Percentiles rank a stretch among this genome's conserved stretches.
phyloP scores from a whole-genome alignment of 2,888 invertebrate genomes.

The Scotopteryx bipunctaria region DNA sequence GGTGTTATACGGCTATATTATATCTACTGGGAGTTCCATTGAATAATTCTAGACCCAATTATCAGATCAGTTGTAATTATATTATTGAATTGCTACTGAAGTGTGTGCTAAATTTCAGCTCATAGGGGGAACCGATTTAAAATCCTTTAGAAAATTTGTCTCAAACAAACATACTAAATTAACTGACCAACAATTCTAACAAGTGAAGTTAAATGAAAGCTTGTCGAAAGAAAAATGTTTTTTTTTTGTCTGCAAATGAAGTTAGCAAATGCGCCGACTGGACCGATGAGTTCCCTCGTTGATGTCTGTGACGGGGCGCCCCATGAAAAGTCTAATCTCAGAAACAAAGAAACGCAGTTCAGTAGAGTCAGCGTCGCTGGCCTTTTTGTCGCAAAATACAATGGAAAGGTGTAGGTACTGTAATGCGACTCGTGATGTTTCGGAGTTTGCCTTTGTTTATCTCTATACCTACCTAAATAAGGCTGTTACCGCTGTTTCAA shows the following conservation, averaged over 20 bases:
- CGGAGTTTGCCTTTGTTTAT: constrained; percentile 33
- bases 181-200: no score
- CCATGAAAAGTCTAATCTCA: constrained; percentile 57
- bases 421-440: constrained; percentile 41
- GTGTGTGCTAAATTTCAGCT: no score
- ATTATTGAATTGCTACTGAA: no score
- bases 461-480: constrained; percentile 29
- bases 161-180: no score
- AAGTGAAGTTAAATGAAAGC: no score
- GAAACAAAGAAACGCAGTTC: constrained; percentile 49
- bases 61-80: no score
- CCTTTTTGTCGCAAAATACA: constrained; percentile 48
- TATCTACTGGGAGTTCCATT: no score
- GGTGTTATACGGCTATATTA: no score
- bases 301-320: constrained; percentile 40
- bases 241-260: constrained; percentile 3
- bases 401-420: constrained; percentile 46
- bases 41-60: no score
- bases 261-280: constrained; percentile 46
- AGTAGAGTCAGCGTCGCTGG: constrained; percentile 40
- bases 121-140: no score
- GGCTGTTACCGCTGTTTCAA: constrained; percentile 29
- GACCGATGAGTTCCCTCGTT: constrained; percentile 50
- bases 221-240: no score
- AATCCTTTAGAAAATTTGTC: no score